Base-by-base conservation (phyloP, 2,888 invertebrate genomes). In the Ernsta delagoae region DNA sequence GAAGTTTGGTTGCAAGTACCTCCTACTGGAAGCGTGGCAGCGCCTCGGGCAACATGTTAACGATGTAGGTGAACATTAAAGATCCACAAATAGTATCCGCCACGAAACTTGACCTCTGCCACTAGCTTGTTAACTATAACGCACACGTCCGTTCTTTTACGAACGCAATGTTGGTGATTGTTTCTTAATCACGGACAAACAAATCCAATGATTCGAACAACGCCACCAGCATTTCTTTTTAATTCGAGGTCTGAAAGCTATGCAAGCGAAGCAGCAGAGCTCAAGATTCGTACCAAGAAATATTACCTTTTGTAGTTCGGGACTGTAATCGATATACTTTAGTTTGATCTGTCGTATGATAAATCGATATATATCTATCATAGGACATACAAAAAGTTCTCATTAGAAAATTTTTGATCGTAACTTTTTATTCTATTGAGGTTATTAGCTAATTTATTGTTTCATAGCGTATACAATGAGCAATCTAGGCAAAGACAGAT, bases 1-100 rank as follows among this genome's bases (percentile, higher is more conserved):
- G 62, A 97, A 97, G 87, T 96, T 95, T 82, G 92, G 95, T 72
- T 94, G 96, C 77, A 96, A 96, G 86, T 90, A 94, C 78, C 86
- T 90, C 70, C 87, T 90, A 71, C 82, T 89, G 75, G 85, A 86
- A 71, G 86, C 85, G 62, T 74, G 88, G 75, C 92, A 93, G 78
- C 90, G 94, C 76, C 90, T 90, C 76, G 85, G 86, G 59, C 85
- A 85, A 74, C 85, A 87, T 71, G 79, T 88, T 74, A 82, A 80
- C 75, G 84, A 88, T 79, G 85, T 86, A 79, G 83, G 85, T 75
- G 83, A 80, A 56, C 61, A 68, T 65, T 70, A 70, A 66, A 70
- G 41, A 62, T 71, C 59, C 66, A 71, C 70, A 67, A 57, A 67
- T 70, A 69, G 65, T 59, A 64, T 48, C 63, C 63, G 63, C 59